phyloP scores from a whole-genome alignment of 2,113 vertebrate genomes.

The Monarcha castaneiventris region DNA sequence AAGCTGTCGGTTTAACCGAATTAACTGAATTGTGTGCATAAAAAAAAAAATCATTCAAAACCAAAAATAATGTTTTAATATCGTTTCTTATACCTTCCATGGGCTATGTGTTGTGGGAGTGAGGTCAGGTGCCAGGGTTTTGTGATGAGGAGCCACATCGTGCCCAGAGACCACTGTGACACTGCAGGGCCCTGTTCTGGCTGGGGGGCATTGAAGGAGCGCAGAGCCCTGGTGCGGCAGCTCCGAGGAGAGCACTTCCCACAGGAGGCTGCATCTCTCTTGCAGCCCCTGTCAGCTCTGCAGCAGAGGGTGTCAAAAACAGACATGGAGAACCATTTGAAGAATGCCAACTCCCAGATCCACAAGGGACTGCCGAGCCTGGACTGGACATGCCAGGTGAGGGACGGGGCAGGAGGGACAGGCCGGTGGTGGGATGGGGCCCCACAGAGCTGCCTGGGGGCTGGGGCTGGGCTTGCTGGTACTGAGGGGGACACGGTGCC shows the following conservation, averaged over 20 bases:
- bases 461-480: neutral
- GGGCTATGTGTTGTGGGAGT: neutral
- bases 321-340: neutral
- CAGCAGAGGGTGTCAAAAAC: neutral
- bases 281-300: too few relatives aligned
- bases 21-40: too few relatives aligned
- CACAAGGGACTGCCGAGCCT: fast-evolving
- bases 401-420: neutral
- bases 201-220: neutral
- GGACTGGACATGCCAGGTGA: neutral
- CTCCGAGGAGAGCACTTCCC: neutral
- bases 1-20: neutral
- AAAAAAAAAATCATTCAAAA: neutral
- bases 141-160: too few relatives aligned
- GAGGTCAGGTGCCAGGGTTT: neutral
- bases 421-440: neutral
- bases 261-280: neutral
- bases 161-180: neutral
- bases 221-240: neutral
- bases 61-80: neutral
- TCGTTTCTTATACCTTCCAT: neutral
- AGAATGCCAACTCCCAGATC: neutral
- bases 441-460: neutral
- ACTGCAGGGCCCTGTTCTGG: fast-evolving
- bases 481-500: too few relatives aligned